Evolutionary conservation across 2,888 invertebrate species (phyloP), one percentile per base, ranked within the genome.

Genomic region (Cantharis flavilabris): DNA sequence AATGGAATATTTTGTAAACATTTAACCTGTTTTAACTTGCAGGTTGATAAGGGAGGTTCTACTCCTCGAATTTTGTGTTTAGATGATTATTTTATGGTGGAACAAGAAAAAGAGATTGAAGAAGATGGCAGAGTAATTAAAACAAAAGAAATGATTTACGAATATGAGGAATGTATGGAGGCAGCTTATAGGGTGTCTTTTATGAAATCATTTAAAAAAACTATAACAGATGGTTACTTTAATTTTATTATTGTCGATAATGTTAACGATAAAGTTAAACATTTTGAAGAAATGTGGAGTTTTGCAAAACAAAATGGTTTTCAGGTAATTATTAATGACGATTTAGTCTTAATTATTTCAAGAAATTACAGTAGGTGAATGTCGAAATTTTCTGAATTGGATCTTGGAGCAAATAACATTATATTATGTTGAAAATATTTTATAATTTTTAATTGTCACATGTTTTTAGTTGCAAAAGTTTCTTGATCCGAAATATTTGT

Each of bases 41-140:
- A 89, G 89, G 92, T 96, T 0, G 95, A 96, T 86, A 93, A 94
- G 89, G 95, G 96, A 63, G 97, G 97, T 5, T 94, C 94, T 76
- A 94, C 96, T n/a, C 97, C 96, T 0, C 91, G 98, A 82, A 96
- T 98, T 85, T 91, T 98, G 85, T 97, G 97, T 78, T 92, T 98
- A 78, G 98, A 98, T 87, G 98, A 98, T 89, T 98, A 98, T 89
- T 98, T 98, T 85, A 94, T 98, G 92, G 93, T 95, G 77, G 96
- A 96, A 88, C 93, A 93, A 77, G 96, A 96, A 88, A 91, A 93
- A 81, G 93, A 93, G 83, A 91, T 92, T 71, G 91, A 92, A 3
- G 90, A 92, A 80, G 94, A 94, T 79, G 95, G 95, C 13, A 94
- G 94, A 87, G 92, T 91, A 85, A 91, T 94, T 75, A 91, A 87